Conservation (phyloP, 2,113 vertebrate genomes). For the Brachypteracias leptosomus region DNA sequence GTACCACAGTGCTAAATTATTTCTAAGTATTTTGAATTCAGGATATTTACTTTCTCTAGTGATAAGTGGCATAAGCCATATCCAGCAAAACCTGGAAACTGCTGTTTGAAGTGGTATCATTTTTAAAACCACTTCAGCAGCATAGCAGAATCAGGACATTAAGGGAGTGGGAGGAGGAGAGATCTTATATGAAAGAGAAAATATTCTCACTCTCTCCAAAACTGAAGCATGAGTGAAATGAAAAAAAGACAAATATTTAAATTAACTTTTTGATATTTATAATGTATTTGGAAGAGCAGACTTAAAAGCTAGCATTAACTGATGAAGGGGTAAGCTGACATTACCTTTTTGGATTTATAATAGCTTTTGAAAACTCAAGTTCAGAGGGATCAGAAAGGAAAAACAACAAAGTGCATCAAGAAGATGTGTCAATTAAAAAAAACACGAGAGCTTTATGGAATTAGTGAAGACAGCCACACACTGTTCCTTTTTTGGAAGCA, state of each 20-base stretch:
- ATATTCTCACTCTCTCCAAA: neutral
- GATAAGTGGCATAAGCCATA: neutral
- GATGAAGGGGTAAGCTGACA: constrained; percentile 9
- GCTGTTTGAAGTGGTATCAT: constrained; percentile 1
- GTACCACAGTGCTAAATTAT: neutral
- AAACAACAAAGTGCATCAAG: constrained; percentile 11
- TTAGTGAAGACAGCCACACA: neutral
- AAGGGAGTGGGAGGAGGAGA: neutral
- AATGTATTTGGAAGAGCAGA: neutral
- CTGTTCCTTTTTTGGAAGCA: constrained; percentile 28
- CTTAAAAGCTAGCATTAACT: constrained; percentile 17
- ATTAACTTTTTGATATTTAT: constrained; percentile 34
- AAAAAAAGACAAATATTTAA: constrained; percentile 32
- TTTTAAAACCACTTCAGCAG: neutral
- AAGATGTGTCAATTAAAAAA: constrained; percentile 30
- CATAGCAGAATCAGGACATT: neutral
- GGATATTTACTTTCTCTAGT: neutral
- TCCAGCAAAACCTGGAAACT: neutral
- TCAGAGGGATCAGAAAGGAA: neutral
- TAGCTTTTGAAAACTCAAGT: constrained; percentile 18
- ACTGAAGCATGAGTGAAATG: neutral
- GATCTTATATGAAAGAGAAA: constrained; percentile 25
- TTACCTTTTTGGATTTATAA: constrained; percentile 10
- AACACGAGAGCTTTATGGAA: neutral
- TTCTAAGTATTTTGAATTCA: neutral